Conservation (phyloP, 2,797 vertebrate genomes). For the Tolypeutes matacus region DNA sequence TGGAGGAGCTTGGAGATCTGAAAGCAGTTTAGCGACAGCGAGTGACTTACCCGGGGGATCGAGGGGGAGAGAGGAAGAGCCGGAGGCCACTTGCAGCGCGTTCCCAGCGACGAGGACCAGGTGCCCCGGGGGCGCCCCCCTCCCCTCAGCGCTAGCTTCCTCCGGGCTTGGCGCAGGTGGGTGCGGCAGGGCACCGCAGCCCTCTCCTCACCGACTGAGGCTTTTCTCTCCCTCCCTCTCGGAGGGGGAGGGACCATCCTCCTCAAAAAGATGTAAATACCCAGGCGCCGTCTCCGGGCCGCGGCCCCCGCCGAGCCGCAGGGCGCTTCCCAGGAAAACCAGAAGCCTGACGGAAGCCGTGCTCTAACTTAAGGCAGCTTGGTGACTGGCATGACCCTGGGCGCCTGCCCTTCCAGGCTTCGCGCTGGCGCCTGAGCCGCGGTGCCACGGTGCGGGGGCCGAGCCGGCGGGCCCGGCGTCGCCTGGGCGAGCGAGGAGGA, state of each 20-base stretch:
- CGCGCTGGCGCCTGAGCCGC: conserved; percentile 68
- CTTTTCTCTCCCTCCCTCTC: conserved; percentile 1
- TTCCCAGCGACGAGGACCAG: conserved; percentile 39
- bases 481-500: conserved; percentile 65
- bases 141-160: not conserved
- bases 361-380: conserved; percentile 80
- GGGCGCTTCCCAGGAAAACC: conserved; percentile 81
- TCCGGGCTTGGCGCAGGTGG: conserved; percentile 67
- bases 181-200: conserved; percentile 22
- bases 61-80: not conserved
- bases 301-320: conserved; percentile 78
- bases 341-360: conserved; percentile 81
- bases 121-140: conserved; percentile 51
- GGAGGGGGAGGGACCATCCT: conserved; percentile 74
- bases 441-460: conserved; percentile 63
- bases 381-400: conserved; percentile 82
- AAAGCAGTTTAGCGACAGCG: conserved; percentile 38
- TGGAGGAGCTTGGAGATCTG: conserved; percentile 55
- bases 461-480: conserved; percentile 66
- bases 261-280: conserved; percentile 81
- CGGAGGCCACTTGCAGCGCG: not conserved
- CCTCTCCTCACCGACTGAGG: conserved; percentile 56
- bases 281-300: conserved; percentile 70
- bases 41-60: conserved; percentile 12
- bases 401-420: conserved; percentile 74